These are phyloP conservation scores for Fabriciana adippe DNA, from an alignment of 2,888 invertebrate species.

Conservation along the genomic window DNA sequence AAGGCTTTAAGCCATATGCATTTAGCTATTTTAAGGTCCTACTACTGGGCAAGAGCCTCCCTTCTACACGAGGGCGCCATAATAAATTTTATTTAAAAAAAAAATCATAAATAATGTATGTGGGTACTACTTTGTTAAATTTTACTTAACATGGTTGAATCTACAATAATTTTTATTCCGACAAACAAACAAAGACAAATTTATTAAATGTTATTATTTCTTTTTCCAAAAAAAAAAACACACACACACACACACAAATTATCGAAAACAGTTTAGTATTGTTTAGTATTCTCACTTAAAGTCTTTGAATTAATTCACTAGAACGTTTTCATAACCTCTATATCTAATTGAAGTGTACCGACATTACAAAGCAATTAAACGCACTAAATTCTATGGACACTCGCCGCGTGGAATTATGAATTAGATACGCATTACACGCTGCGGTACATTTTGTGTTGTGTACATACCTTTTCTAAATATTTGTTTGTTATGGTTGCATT, in stretches of 20 bases:
- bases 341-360: slow-evolving; percentile 31
- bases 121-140: too few species aligned
- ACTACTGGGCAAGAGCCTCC: too few species aligned
- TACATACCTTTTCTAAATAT: slow-evolving; percentile 19
- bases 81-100: too few species aligned
- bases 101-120: too few species aligned
- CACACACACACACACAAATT: too few species aligned
- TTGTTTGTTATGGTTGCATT: slow-evolving; percentile 20
- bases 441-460: slow-evolving; percentile 47
- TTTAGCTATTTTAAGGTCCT: background rate
- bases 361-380: slow-evolving; percentile 48
- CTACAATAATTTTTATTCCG: too few species aligned
- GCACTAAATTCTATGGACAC: slow-evolving; percentile 54
- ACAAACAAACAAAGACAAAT: too few species aligned
- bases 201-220: too few species aligned
- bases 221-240: too few species aligned
- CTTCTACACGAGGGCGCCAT: too few species aligned
- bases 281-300: background rate
- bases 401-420: slow-evolving; percentile 49
- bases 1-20: background rate
- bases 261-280: too few species aligned
- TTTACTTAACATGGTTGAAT: too few species aligned
- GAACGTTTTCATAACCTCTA: slow-evolving; percentile 2
- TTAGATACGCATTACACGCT: slow-evolving; percentile 50
- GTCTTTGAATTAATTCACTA: slow-evolving; percentile 2